A percentile compares a stretch with the other conserved stretches of the same genome.
phyloP scores from a whole-genome alignment of 2,888 invertebrate species.

The Drosophila subquinaria region DNA sequence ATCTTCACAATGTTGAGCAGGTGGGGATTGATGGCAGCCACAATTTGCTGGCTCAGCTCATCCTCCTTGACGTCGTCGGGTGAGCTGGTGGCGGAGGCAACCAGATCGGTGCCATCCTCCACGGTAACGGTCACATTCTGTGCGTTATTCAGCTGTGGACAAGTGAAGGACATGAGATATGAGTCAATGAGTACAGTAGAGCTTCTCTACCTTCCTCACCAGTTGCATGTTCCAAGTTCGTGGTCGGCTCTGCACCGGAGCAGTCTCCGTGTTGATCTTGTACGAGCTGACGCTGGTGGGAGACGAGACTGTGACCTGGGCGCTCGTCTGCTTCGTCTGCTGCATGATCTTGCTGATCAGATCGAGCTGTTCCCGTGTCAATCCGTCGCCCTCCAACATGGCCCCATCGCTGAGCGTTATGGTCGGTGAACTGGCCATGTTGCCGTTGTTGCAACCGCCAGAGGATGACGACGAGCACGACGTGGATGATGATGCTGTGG shows the following conservation, averaged over 20 bases:
- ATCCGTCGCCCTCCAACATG: constrained; percentile 87
- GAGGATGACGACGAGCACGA: constrained; percentile 71
- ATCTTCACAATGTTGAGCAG: constrained; percentile 86
- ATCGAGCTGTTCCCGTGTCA: constrained; percentile 91
- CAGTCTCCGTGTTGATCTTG: constrained; percentile 79
- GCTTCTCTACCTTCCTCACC: constrained; percentile 58
- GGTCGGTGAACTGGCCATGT: constrained; percentile 68
- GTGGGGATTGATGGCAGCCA: constrained; percentile 81
- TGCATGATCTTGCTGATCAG: constrained; percentile 92
- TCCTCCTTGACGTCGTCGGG: constrained; percentile 75
- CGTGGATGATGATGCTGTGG: constrained; percentile 80
- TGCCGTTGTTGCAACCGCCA: constrained; percentile 2
- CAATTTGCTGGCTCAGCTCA: constrained; percentile 76
- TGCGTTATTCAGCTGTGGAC: constrained; percentile 70
- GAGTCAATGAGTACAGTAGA: not conserved
- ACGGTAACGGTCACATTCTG: constrained; percentile 83
- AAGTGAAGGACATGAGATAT: not conserved
- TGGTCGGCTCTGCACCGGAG: constrained; percentile 78
- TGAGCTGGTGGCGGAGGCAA: constrained; percentile 69
- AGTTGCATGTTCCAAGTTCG: constrained; percentile 88
- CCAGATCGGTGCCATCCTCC: constrained; percentile 76
- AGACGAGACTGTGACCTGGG: constrained; percentile 85
- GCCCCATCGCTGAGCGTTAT: constrained; percentile 84
- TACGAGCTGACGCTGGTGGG: constrained; percentile 84
- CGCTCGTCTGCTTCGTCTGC: constrained; percentile 89